These are phyloP conservation scores for Leptatherina wallacei DNA, from an alignment of 2,797 vertebrate genomes.

Conservation along the genomic window DNA sequence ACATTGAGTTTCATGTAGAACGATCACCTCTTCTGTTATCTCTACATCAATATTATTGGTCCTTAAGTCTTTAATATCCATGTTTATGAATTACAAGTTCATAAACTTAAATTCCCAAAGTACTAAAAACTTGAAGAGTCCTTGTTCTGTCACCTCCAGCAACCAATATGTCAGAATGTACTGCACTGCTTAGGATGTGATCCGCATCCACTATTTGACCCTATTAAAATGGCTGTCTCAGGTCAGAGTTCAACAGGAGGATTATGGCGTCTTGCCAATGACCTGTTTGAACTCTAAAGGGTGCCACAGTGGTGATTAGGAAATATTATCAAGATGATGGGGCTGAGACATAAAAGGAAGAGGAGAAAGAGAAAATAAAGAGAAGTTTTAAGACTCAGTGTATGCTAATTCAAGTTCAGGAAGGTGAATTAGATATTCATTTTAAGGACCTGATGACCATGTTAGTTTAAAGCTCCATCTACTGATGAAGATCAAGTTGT, in stretches of 20 bases:
- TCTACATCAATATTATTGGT: constrained; percentile 64
- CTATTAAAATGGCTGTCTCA: constrained; percentile 56
- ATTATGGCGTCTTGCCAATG: constrained; percentile 66
- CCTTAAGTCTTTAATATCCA: constrained; percentile 50
- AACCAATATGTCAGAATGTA: constrained; percentile 24
- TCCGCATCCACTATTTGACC: constrained; percentile 69
- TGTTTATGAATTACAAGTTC: constrained; percentile 58
- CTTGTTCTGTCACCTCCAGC: constrained; percentile 21
- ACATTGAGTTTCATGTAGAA: constrained; percentile 7
- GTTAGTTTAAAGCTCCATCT: too few species aligned
- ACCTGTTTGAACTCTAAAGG: constrained; percentile 61
- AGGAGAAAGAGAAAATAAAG: neutral
- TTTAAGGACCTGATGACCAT: too few species aligned
- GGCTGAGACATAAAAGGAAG: constrained; percentile 9
- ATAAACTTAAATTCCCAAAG: constrained; percentile 30
- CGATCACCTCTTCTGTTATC: constrained; percentile 25
- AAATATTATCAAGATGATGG: constrained; percentile 49
- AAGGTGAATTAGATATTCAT: neutral
- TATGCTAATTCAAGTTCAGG: neutral
- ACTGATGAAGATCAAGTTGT: too few species aligned
- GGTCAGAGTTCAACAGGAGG: constrained; percentile 69
- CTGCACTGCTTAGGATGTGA: constrained; percentile 41
- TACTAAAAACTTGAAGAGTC: constrained; percentile 23
- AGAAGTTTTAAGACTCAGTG: neutral
- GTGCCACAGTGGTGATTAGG: constrained; percentile 53